A percentile compares a stretch with the other conserved stretches of the same genome.
These are phyloP conservation scores for Poecilus cupreus DNA, from an alignment of 2,888 invertebrate species.

Conservation along the genomic window DNA sequence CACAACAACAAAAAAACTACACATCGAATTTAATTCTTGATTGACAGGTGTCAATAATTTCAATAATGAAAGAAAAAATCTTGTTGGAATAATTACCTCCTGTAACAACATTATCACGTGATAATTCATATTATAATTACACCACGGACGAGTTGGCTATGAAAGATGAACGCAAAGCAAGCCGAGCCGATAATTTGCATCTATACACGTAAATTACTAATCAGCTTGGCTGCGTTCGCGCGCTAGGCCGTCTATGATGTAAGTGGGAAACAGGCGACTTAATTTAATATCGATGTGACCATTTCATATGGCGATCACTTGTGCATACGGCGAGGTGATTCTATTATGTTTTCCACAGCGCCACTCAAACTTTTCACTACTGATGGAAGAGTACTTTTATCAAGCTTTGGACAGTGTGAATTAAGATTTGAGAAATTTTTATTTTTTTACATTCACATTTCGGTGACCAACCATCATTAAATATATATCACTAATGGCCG, in stretches of 20 bases:
- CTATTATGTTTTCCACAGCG: not conserved
- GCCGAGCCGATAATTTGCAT: slow-evolving; percentile 29
- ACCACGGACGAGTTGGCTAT: not conserved
- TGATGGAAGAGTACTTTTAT: not conserved
- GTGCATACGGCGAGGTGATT: not conserved
- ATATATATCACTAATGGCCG: no score
- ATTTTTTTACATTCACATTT: no score
- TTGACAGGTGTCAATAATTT: slow-evolving; percentile 50
- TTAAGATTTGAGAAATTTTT: no score
- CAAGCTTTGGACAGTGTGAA: not conserved
- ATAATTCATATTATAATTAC: slow-evolving; percentile 17
- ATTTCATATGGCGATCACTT: not conserved
- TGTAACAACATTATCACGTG: slow-evolving; percentile 29
- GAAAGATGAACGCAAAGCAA: slow-evolving; percentile 10
- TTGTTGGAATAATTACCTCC: not conserved
- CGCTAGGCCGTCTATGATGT: slow-evolving; percentile 15
- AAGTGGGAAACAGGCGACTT: slow-evolving; percentile 37
- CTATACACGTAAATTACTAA: slow-evolving; percentile 32
- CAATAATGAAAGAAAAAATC: slow-evolving; percentile 20
- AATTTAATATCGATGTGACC: slow-evolving; percentile 34
- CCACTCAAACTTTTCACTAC: not conserved
- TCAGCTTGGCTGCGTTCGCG: not conserved
- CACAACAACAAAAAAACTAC: slow-evolving; percentile 11
- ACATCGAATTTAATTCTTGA: slow-evolving; percentile 1
- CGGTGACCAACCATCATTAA: no score